Evolutionary conservation across 2,888 invertebrate genomes (phyloP), one percentile per base, ranked within the genome.

Genomic region (Pristionchus entomophagus): DNA sequence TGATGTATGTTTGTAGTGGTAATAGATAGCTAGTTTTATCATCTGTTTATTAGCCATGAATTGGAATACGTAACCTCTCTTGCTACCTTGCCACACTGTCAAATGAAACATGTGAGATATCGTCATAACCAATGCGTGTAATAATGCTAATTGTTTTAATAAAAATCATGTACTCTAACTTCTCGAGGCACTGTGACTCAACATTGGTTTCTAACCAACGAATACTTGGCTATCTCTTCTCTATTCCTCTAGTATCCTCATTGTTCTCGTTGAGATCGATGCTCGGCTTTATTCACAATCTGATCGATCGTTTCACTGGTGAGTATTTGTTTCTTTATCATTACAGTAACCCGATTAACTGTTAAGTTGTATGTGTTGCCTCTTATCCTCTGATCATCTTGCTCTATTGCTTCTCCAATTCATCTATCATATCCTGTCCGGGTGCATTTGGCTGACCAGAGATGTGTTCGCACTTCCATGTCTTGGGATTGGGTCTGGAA

Each of bases 381-480:
- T 8, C 22, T 22, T 59, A 6, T 8, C 26, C 26, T 26, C n/a
- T 8, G 26, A 12, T 59, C 22, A n/a, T 59, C n/a, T n/a, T n/a
- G 8, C 10, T 41, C 29, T 41, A 49, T 49, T 49, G 49, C 17
- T 83, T 56, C 26, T 32, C 19, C 10, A 87, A 49, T 53, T 88
- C 88, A 1, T 82, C 62, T 19, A 90, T 83, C 6, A 89, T 77
- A 22, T 91, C 89, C 88, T 89, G 88, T 62, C 92, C 92, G 12
- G 91, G 92, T 10, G 92, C 92, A 14, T 85, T 69, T 17, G 92
- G 90, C n/a, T 87, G 87, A 0, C 90, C 91, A 35, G 88, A 87
- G 59, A 88, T 86, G 86, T 92, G 91, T 78, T 92, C 93, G 84
- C 93, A 93, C 85, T 91, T 90, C 88, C 91, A 92, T 12, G 93